Evolutionary conservation across 1,140 invertebrate genomes (phyloP), one percentile per base, ranked within the genome.

Genomic region (Scylla paramamosain): DNA sequence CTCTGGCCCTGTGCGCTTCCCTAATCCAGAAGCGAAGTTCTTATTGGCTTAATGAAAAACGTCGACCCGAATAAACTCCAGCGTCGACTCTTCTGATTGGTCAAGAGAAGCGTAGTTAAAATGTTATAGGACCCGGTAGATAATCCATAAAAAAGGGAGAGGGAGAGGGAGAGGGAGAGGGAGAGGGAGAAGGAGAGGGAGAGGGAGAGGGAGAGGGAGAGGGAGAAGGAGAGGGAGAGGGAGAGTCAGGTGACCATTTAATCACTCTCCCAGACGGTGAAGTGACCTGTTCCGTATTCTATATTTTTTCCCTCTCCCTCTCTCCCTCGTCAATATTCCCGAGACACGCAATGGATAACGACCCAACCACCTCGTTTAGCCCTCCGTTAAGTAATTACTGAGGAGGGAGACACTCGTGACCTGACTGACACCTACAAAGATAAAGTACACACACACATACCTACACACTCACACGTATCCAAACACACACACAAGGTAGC

Each of bases 321-420:
- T 91, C 20, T 46, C 52, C 90, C 31, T 91, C 59, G 48, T 45
- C 86, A 45, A 59, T 29, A 59, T 31, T 90, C 48, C 20, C 89
- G 52, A 59, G 52, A 59, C 52, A 77, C 25, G 67, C 67, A 14
- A 0, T 20, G n/a, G 16, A n/a, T 77, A 77, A 77, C 20, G 20
- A 77, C 67, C 20, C 20, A 77, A 77, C n/a, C 67, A 77, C 67
- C 67, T 25, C n/a, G 67, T n/a, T n/a, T 20, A n/a, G n/a, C 67
- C 67, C 20, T 25, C 67, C 67, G 20, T 77, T 77, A 77, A 77
- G 67, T 77, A 77, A 77, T 77, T 77, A 77, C 67, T 20, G 20
- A 20, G 12, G 25, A 77, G 67, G 67, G n/a, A n/a, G 67, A 77
- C 67, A 77, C 67, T 77, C 67, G 67, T 77, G 67, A 77, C 67